Evolutionary conservation across 2,113 vertebrate species (phyloP), one percentile per base, ranked within the genome.

Genomic region (Spea bombifrons): DNA sequence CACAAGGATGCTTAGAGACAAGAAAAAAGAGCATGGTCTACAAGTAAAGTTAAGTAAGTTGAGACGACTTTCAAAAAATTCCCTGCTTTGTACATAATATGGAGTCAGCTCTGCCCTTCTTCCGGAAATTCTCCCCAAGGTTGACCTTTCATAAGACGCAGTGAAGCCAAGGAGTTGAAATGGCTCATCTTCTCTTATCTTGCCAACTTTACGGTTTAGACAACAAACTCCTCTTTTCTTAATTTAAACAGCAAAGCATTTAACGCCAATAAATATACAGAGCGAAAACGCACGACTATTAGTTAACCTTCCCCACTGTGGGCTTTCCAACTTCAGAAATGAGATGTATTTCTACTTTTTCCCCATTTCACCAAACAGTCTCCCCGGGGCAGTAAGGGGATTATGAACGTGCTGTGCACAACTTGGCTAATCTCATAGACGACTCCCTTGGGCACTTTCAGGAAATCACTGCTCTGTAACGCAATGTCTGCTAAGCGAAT

Each of bases 391-490:
- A 46, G n/a, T 17, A 3, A 46, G 46, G 43, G 30, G 53, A 64
- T 44, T 64, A 48, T 48, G 55, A 78, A 64, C 57, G 70, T 44
- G 76, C 57, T 61, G 47, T n/a, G 68, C 55, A 17, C 55, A 71
- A 78, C 57, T 78, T 78, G 76, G 76, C 76, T 71, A 12, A 63
- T 71, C 67, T 59, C 4, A 48, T 45, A 44, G 67, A 63, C 46
- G 7, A 68, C 67, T 78, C 76, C 76, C 71, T 49, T 13, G 76
- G 76, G 76, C 76, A 46, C 57, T 71, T 78, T 78, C 50, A 78
- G 76, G 7, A 64, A 64, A 44, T 30, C 48, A 55, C 55, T 44
- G 76, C 67, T 78, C 55, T 50, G 75, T 52, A 52, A 64, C 30
- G 52, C 67, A 43, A 64, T 59, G 57, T 63, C 50, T 70, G 76